A percentile compares a stretch with the other conserved stretches of the same genome.
phyloP scores from a whole-genome alignment of 2,888 invertebrate genomes.

The Drosophila recens region DNA sequence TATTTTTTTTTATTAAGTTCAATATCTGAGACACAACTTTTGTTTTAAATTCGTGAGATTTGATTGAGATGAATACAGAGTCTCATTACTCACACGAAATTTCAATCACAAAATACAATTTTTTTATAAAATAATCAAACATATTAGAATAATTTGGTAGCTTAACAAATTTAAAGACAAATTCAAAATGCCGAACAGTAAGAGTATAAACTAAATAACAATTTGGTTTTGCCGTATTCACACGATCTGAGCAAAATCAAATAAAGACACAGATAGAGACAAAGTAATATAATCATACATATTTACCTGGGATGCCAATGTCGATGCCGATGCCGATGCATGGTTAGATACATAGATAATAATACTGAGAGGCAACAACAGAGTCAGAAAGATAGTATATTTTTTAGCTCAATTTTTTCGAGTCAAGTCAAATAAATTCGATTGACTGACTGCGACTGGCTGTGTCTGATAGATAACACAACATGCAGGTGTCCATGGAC shows the following conservation, averaged over 20 bases:
- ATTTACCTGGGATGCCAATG: conserved; percentile 60
- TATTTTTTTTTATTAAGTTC: background rate
- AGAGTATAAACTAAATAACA: conserved; percentile 21
- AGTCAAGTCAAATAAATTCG: conserved; percentile 60
- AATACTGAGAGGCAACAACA: conserved; percentile 2
- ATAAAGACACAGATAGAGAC: conserved; percentile 45
- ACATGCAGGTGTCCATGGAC: conserved; percentile 49
- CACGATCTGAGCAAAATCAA: conserved; percentile 71
- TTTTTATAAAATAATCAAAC: background rate
- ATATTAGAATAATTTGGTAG: background rate
- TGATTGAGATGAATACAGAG: background rate
- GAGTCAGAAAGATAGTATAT: conserved; percentile 3
- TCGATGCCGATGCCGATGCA: conserved; percentile 21
- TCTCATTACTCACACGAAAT: too few relatives aligned
- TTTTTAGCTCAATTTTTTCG: conserved; percentile 21
- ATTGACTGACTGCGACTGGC: conserved; percentile 45
- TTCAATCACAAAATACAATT: background rate
- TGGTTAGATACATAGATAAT: conserved; percentile 35
- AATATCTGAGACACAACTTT: too few relatives aligned
- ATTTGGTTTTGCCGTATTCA: conserved; percentile 60
- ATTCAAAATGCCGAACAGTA: background rate
- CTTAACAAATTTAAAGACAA: background rate
- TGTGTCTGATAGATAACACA: conserved; percentile 39
- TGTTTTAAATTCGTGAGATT: background rate
- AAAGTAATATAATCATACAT: conserved; percentile 14